These are phyloP conservation scores for Zaprionus kolodkinae DNA, from an alignment of 1,140 invertebrate species.

Conservation along the genomic window DNA sequence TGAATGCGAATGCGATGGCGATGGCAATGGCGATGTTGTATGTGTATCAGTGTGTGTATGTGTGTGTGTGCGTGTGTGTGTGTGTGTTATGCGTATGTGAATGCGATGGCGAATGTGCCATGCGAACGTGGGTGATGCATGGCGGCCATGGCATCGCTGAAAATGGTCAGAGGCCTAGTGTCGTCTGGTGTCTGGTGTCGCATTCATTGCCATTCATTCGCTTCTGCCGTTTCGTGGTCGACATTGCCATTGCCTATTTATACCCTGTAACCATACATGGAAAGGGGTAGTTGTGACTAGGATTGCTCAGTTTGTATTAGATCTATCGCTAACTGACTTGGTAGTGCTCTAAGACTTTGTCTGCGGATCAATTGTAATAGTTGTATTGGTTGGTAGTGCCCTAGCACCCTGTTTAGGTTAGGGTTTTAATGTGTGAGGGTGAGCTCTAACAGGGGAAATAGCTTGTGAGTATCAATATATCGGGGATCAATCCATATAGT, in stretches of 20 bases:
- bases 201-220: slow-evolving; percentile 80
- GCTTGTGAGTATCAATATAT: no score
- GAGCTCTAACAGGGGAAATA: no score
- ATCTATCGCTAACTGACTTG: no score
- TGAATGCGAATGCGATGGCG: slow-evolving; percentile 18
- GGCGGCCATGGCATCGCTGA: slow-evolving; percentile 68
- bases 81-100: slow-evolving; percentile 38
- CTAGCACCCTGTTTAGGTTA: no score
- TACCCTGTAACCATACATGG: slow-evolving; percentile 9
- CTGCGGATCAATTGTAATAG: no score
- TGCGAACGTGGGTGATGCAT: slow-evolving; percentile 60
- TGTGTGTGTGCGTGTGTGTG: slow-evolving; percentile 19
- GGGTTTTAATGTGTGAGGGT: no score
- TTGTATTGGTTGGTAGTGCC: no score
- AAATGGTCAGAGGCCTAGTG: slow-evolving; percentile 63
- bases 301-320: no score
- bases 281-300: no score
- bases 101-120: slow-evolving; percentile 17
- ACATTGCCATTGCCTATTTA: slow-evolving; percentile 38
- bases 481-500: no score
- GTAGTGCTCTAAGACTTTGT: no score
- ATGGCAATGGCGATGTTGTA: not conserved
- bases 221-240: slow-evolving; percentile 70
- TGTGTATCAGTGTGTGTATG: slow-evolving; percentile 4
- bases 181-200: slow-evolving; percentile 60